Evolutionary conservation across 2,797 vertebrate species (phyloP).

Genomic region (Amblyraja radiata): DNA sequence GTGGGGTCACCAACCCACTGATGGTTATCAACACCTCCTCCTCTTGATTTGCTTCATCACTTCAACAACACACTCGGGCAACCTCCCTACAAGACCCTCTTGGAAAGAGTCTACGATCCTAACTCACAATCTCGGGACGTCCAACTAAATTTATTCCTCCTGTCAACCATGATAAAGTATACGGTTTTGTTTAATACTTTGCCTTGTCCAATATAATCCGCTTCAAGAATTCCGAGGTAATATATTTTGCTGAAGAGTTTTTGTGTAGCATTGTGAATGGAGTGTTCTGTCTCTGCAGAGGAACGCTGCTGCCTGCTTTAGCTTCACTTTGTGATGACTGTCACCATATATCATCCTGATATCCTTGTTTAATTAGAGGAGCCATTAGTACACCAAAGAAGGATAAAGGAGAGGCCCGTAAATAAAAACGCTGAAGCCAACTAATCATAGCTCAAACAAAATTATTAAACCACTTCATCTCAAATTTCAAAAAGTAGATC

Average conservation of each 20-base stretch:
- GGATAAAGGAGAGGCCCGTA: background rate
- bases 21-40: conserved; percentile 32
- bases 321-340: background rate
- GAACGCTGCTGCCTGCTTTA: background rate
- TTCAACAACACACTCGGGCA: conserved; percentile 27
- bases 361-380: conserved; percentile 32
- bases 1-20: conserved; percentile 32
- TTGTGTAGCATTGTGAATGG: background rate
- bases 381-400: background rate
- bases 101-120: background rate
- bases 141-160: conserved; percentile 1
- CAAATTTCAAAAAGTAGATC: conserved; percentile 9
- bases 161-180: background rate
- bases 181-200: background rate
- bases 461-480: background rate
- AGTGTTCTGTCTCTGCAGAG: background rate
- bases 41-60: conserved; percentile 11
- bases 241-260: conserved; percentile 7
- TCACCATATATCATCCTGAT: conserved; percentile 29
- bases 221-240: conserved; percentile 1
- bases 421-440: conserved; percentile 24
- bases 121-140: conserved; percentile 16
- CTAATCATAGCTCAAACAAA: conserved; percentile 21
- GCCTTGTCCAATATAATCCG: background rate
- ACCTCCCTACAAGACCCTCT: background rate